Base-by-base conservation (phyloP, 2,888 invertebrate genomes). In the Boloria euphrosyne region DNA sequence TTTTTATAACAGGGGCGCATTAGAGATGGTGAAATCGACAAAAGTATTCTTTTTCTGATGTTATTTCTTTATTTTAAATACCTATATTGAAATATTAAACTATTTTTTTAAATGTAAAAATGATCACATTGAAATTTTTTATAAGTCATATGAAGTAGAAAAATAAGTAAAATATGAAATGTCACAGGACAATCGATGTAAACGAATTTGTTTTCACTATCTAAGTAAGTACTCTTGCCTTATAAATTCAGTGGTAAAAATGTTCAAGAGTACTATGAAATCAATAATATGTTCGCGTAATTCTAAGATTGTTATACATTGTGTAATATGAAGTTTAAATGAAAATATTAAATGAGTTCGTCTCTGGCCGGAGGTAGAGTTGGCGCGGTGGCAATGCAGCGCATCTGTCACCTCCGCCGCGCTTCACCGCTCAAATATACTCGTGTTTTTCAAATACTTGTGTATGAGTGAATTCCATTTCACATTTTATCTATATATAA, bases 351-450 rank as follows among this genome's bases (percentile, higher is more conserved):
- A 54, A 18, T 55, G 31, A 52, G 66, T 89, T 27, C 85, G 69
- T 44, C 81, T 78, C 89, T 83, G 84, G 53, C 3, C 63, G 61
- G 67, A 73, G 76, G 70, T 59, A 80, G 79, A 86, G 83, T 82
- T 82, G 80, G 84, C 86, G 82, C 84, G 85, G 74, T 76, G 83
- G 90, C 88, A 90, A 89, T 93, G 92, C 90, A 89, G 80, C 87
- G 86, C 92, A 93, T 92, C 92, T 93, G 92, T 92, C 89, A 86
- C 89, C 82, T 76, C 51, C 62, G 59, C 62, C 63, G 59, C 71
- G 68, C 68, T 52, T 69, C 62, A 66, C 71, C 64, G 65, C 68
- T 65, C 68, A 64, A 71, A 65, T 69, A 68, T 65, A 67, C 69
- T 68, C 60, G 22, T 65, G 54, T 65, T 69, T 68, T 66, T 59